A percentile compares a stretch with the other conserved stretches of the same genome.
Conservation (phyloP, 2,113 vertebrate genomes). For the Neoarius graeffei region DNA sequence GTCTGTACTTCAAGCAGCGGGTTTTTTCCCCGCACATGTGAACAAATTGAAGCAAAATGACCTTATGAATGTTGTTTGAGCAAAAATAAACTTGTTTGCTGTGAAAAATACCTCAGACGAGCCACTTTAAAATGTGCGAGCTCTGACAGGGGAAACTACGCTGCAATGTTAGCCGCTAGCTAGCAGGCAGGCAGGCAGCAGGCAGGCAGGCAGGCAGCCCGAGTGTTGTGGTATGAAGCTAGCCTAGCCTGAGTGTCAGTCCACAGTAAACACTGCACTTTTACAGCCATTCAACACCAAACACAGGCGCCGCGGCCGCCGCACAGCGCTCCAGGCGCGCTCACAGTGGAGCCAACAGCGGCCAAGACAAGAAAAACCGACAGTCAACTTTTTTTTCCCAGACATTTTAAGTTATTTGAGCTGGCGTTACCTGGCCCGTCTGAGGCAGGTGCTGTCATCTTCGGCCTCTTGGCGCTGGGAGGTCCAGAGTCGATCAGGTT, state of each 20-base stretch:
- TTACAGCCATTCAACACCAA: neutral
- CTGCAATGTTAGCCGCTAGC: conserved; percentile 10
- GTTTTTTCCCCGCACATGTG: no score
- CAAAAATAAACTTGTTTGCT: no score
- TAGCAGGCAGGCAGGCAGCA: no score
- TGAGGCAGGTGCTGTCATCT: conserved; percentile 91
- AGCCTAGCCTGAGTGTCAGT: neutral
- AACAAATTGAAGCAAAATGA: neutral
- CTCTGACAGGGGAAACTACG: neutral
- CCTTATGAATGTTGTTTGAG: neutral
- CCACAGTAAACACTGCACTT: neutral
- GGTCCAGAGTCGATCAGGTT: conserved; percentile 93
- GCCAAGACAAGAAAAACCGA: neutral
- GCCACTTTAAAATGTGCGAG: neutral
- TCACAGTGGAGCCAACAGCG: no score
- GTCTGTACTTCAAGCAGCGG: neutral
- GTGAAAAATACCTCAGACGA: neutral
- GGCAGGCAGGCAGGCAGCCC: no score
- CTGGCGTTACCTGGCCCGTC: conserved; percentile 88
- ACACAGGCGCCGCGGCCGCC: no score
- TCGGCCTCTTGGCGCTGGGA: conserved; percentile 90
- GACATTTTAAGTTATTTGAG: neutral
- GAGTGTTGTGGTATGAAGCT: conserved; percentile 9
- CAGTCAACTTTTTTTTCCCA: neutral
- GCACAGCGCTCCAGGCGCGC: no score